Conservation (phyloP, 1,140 invertebrate species). For the Drosophila mauritiana region DNA sequence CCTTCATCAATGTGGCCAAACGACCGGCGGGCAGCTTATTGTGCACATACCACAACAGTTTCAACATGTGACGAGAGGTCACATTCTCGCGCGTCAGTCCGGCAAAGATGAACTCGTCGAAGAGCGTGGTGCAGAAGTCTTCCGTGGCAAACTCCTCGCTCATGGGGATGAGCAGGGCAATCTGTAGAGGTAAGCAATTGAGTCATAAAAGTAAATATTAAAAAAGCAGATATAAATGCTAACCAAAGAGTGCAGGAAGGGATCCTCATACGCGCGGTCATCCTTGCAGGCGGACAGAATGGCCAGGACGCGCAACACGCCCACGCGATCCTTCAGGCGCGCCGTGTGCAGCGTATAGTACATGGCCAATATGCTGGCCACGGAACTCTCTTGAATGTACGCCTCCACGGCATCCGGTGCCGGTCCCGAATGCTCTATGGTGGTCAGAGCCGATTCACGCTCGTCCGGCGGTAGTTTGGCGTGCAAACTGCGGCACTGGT, state of each 20-base stretch:
- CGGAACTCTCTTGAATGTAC: conserved; percentile 94
- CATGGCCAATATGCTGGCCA: conserved; percentile 96
- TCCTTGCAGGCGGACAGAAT: conserved; percentile 95
- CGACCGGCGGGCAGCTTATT: conserved; percentile 92
- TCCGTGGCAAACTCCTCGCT: conserved; percentile 96
- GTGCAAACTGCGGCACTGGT: conserved; percentile 95
- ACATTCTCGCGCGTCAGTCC: conserved; percentile 95
- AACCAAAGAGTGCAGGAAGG: conserved; percentile 95
- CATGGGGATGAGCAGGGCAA: conserved; percentile 94
- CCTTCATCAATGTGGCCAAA: conserved; percentile 93
- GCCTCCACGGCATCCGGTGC: conserved; percentile 96
- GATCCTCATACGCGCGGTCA: conserved; percentile 97
- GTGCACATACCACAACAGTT: conserved; percentile 96
- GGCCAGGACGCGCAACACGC: conserved; percentile 93
- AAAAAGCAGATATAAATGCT: conserved; percentile 29
- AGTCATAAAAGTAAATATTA: neutral
- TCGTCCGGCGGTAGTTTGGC: conserved; percentile 96
- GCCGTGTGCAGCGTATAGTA: conserved; percentile 96
- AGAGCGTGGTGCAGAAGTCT: conserved; percentile 97
- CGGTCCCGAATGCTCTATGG: conserved; percentile 96
- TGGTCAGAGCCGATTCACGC: conserved; percentile 94
- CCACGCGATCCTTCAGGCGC: conserved; percentile 92
- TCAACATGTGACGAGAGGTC: conserved; percentile 93
- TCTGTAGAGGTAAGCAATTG: conserved; percentile 81
- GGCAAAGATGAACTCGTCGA: conserved; percentile 98